Base-by-base conservation (phyloP, 2,113 vertebrate species). In the Galbula dea region DNA sequence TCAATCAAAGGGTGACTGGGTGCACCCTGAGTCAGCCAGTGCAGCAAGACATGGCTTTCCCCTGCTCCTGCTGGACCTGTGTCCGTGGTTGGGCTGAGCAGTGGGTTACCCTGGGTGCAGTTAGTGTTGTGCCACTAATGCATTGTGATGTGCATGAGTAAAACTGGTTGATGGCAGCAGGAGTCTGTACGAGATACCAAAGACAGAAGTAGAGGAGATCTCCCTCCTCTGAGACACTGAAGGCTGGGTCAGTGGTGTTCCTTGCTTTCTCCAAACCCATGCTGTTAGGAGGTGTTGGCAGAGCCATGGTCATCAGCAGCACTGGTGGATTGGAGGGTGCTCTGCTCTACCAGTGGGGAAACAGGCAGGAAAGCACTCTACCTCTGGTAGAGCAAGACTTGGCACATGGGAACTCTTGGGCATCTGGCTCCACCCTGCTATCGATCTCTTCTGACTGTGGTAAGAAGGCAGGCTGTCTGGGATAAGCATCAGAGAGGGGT, bases 401-500 rank as follows among this genome's bases (percentile, higher is more conserved):
- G 32, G 45, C 36, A 34, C 3, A 0, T 39, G 48, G 57, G 24
- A 26, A 57, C 57, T 85, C 74, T 27, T 75, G 74, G 41, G 32
- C 24, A 5, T 23, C 27, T 32, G 9, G 27, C 17, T 71, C 62
- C 39, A 36, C 0, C 7, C 27, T n/a, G 21, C 51, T 24, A 30
- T 2, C 78, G 41, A 4, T 66, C 3, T 57, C 22, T 29, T 54
- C 39, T 71, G 5, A 5, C 23, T 6, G 7, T 21, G 57, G 15
- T 9, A 18, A 61, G 54, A 32, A 29, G 26, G 39, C 37, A 66
- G 12, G 1, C 8, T 57, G 37, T 7, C 7, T 67, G 48, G 12
- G 41, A 15, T 34, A 23, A 6, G 26, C 14, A 29, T 4, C 0
- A 0, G 5, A 1, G 2, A 3, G 11, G 37, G 51, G n/a, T 37